Conservation (phyloP, 2,888 invertebrate species). For the Erannis defoliaria region DNA sequence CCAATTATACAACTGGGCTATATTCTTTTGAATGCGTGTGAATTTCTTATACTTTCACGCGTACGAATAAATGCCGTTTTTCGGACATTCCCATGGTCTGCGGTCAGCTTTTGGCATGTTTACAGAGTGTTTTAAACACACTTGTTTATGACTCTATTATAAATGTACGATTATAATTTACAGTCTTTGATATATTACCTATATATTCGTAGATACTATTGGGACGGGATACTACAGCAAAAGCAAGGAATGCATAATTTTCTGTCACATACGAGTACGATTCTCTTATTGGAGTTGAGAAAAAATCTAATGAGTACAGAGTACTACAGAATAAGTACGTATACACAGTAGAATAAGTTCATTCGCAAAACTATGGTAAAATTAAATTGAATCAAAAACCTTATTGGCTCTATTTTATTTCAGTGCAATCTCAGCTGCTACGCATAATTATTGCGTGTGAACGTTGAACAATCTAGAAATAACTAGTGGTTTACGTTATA, state of each 20-base stretch:
- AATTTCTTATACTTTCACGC: constrained; percentile 72
- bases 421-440: background rate
- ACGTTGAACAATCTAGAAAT: constrained; percentile 10
- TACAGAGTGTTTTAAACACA: background rate
- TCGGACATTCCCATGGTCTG: constrained; percentile 40
- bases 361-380: no score
- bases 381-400: no score
- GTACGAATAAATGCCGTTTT: constrained; percentile 47
- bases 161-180: background rate
- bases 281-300: no score
- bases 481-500: background rate
- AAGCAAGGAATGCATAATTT: no score
- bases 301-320: no score
- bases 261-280: no score
- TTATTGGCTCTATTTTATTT: no score
- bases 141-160: constrained; percentile 12
- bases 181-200: no score
- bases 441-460: constrained; percentile 12
- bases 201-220: no score
- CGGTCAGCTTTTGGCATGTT: constrained; percentile 33
- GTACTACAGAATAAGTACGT: no score
- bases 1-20: constrained; percentile 82
- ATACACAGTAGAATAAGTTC: no score
- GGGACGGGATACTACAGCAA: no score
- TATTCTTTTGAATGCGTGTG: constrained; percentile 74